Evolutionary conservation across 2,797 vertebrate genomes (phyloP).

Genomic region (Nothura maculosa): DNA sequence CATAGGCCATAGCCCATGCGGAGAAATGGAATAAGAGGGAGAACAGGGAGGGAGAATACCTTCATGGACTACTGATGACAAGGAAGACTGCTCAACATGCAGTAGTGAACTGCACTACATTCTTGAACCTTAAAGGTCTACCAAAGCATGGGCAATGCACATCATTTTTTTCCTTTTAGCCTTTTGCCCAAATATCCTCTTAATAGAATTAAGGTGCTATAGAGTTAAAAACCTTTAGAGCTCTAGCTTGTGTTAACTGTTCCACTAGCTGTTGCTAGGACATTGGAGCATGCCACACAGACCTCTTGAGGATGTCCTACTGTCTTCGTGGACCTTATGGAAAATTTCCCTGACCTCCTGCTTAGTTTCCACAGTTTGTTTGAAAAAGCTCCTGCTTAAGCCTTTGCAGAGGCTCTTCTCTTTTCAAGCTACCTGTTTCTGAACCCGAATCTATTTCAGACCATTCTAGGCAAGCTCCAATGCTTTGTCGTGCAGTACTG

Average conservation of each 20-base stretch:
- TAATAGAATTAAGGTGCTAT: not conserved
- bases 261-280: not conserved
- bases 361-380: not conserved
- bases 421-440: not conserved
- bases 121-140: accelerated
- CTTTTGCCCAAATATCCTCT: not conserved
- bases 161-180: not conserved
- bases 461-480: not conserved
- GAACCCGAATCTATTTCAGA: not conserved
- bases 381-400: not conserved
- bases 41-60: not conserved
- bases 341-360: not conserved
- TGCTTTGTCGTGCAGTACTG: not conserved
- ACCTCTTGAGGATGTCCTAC: not conserved
- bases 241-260: not conserved
- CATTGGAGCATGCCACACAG: not conserved
- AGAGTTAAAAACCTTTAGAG: not conserved
- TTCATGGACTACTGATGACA: accelerated
- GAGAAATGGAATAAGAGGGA: not conserved
- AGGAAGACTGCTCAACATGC: not conserved
- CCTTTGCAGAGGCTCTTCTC: not conserved
- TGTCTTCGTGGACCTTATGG: not conserved
- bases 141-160: not conserved
- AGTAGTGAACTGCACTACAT: not conserved
- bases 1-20: not conserved